These are phyloP conservation scores for Silurus meridionalis DNA, from an alignment of 2,113 vertebrate genomes.

Conservation along the genomic window DNA sequence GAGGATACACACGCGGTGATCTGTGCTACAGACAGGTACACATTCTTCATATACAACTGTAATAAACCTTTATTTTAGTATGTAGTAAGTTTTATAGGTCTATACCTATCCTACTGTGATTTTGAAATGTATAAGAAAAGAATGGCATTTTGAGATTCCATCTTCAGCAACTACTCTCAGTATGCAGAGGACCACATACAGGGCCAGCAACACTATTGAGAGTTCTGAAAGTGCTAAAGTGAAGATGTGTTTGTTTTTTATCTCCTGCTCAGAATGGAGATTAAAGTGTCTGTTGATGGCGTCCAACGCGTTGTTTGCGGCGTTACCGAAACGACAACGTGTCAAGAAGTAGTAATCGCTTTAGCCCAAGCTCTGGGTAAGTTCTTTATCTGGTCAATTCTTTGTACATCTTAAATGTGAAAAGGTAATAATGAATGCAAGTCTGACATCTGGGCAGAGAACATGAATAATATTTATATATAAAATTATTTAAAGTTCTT, in stretches of 20 bases:
- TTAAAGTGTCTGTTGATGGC: constrained; percentile 75
- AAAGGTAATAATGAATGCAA: background rate
- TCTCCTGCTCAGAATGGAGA: constrained; percentile 66
- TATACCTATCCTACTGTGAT: background rate
- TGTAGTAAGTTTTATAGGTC: background rate
- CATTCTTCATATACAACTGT: background rate
- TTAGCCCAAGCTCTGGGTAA: constrained; percentile 74
- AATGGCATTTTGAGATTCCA: background rate
- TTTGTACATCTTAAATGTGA: background rate
- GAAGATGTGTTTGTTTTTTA: background rate
- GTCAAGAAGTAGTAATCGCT: constrained; percentile 76
- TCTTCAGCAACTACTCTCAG: background rate
- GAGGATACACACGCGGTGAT: background rate
- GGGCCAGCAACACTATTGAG: background rate
- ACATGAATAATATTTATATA: background rate
- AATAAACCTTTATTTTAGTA: background rate
- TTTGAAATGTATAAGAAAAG: background rate
- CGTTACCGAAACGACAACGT: constrained; percentile 73
- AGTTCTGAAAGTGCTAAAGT: background rate
- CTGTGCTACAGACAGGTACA: constrained; percentile 17
- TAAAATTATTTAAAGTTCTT: background rate
- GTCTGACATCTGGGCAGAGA: background rate
- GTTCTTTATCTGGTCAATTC: constrained; percentile 41
- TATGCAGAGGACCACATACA: too few relatives aligned
- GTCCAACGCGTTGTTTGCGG: constrained; percentile 76